These are phyloP conservation scores for Alethe diademata DNA, from an alignment of 2,113 vertebrate genomes.

Conservation along the genomic window DNA sequence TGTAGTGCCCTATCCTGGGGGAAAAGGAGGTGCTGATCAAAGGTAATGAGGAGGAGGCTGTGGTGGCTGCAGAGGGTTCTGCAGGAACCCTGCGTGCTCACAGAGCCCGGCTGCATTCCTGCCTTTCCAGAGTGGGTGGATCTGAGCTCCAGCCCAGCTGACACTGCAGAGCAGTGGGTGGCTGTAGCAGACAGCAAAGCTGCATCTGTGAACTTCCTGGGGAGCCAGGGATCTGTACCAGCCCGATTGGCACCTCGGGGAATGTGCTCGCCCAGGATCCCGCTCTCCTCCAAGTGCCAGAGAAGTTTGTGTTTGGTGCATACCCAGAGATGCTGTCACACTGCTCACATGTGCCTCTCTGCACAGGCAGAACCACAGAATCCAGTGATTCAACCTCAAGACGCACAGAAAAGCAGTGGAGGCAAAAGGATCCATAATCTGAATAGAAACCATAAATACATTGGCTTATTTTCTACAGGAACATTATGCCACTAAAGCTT, in stretches of 20 bases:
- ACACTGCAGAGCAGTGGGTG: conserved; percentile 37
- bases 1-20: neutral
- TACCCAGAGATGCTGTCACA: neutral
- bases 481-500: neutral
- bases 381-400: neutral
- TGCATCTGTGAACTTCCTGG: neutral
- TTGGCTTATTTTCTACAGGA: neutral
- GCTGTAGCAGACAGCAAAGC: conserved; percentile 29
- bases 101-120: neutral
- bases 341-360: neutral
- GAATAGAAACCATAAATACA: neutral
- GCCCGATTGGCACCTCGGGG: neutral
- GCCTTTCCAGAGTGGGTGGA: neutral
- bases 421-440: neutral
- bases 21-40: neutral
- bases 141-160: conserved; percentile 48
- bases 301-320: neutral
- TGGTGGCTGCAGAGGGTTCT: neutral
- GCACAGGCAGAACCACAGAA: neutral
- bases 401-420: neutral
- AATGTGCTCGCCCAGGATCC: neutral
- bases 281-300: neutral
- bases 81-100: neutral
- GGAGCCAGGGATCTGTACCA: neutral
- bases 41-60: neutral